Evolutionary conservation across 2,888 invertebrate species (phyloP), one percentile per base, ranked within the genome.

Genomic region (Diplazon laetatorius): DNA sequence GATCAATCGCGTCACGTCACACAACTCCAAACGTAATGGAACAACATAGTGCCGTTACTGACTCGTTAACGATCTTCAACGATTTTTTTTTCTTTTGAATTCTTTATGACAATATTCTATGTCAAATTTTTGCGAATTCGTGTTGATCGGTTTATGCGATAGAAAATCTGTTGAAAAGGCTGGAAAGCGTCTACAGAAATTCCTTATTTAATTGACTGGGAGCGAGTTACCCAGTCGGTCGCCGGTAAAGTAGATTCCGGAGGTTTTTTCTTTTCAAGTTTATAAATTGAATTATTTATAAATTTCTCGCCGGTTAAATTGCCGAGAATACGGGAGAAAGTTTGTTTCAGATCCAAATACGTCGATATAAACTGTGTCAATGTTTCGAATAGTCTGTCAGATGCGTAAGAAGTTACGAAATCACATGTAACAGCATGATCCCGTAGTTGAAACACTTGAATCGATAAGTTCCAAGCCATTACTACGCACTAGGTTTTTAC

Each of bases 361-460:
- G 73, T 63, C 55, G 50, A 70, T 68, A 78, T 78, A 78, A 75
- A 78, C 75, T 62, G 46, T 59, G 18, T 12, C 22, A 44, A 10
- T 57, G 71, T 75, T 71, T 12, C 46, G n/a, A 60, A 42, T 48
- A 22, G 18, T 59, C 30, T 16, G 62, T 72, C 48, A 62, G 50
- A 44, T 55, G 48, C 71, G 60, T 60, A 52, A 18, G 18, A 71
- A 78, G 71, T 78, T 66, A 68, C 75, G 78, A 75, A 78, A 78
- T 75, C 37, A 30, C 9, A n/a, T 16, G 71, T 52, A 25, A 9
- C 42, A 37, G n/a, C 69, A 14, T 46, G 66, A 75, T 22, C 46
- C 42, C 22, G 30, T 37, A 22, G 2, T 52, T 70, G 66, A 55
- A 30, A 63, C 50, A 65, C 25, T 57, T 42, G 2, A 55, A 37